Evolutionary conservation across 2,113 vertebrate genomes (phyloP).

Genomic region (Anoura caudifer): DNA sequence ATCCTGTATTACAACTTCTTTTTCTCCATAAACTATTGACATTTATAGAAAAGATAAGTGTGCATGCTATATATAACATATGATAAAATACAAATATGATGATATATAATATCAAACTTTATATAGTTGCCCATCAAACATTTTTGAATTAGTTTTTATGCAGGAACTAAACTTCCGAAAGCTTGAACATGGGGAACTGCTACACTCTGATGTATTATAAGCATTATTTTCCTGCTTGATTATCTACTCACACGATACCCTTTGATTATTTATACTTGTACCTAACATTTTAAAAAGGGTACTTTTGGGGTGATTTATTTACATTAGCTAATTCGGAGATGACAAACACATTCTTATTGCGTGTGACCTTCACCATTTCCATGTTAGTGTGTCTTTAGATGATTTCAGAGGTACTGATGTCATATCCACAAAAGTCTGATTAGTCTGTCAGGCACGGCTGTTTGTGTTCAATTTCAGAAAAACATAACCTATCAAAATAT

Average conservation of each 20-base stretch:
- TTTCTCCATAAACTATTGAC: background rate
- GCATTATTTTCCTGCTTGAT: background rate
- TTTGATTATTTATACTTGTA: background rate
- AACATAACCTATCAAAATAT: background rate
- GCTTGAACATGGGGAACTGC: background rate
- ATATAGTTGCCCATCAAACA: background rate
- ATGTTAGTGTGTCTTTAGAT: background rate
- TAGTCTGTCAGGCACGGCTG: background rate
- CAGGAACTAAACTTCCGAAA: background rate
- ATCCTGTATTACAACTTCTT: background rate
- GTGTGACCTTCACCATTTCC: background rate
- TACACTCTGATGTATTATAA: background rate
- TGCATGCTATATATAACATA: background rate
- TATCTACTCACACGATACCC: background rate
- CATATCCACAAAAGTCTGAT: background rate
- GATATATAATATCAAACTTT: no score
- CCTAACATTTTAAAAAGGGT: background rate
- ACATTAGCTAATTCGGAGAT: background rate
- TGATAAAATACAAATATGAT: background rate
- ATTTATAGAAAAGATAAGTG: background rate
- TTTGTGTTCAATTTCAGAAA: background rate
- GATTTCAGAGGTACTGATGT: background rate
- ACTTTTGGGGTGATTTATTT: background rate
- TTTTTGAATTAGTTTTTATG: background rate
- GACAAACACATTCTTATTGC: background rate